Conservation (phyloP, 1,140 invertebrate species). For the Bombyx mandarina region DNA sequence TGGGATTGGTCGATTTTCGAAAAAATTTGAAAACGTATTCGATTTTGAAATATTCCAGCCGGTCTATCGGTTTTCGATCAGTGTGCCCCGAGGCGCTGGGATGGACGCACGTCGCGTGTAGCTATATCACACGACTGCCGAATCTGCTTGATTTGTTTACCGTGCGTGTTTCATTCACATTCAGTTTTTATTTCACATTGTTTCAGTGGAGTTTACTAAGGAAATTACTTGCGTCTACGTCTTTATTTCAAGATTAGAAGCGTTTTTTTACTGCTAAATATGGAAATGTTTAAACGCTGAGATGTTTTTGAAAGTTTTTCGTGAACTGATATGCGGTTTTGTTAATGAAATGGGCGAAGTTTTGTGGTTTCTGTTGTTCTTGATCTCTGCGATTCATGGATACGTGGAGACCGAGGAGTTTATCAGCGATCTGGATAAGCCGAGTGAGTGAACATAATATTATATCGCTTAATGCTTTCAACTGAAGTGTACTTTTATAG, state of each 20-base stretch:
- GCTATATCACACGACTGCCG: constrained; percentile 10
- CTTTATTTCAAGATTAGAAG: background rate
- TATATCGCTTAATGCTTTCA: background rate
- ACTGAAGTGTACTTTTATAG: background rate
- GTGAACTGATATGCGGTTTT: too few relatives aligned
- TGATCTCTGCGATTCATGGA: constrained; percentile 28
- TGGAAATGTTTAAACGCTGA: background rate
- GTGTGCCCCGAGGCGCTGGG: constrained; percentile 32
- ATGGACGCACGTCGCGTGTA: constrained; percentile 36
- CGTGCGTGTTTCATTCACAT: constrained; percentile 1
- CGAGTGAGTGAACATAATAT: constrained; percentile 28
- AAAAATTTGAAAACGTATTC: constrained; percentile 21
- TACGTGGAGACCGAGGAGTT: constrained; percentile 50
- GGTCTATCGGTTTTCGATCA: constrained; percentile 47
- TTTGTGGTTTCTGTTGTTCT: constrained; percentile 22
- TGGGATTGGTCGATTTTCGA: constrained; percentile 11
- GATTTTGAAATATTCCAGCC: constrained; percentile 20
- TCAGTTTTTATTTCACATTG: too few relatives aligned
- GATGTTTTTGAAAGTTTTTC: too few relatives aligned
- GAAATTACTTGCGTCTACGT: too few relatives aligned
- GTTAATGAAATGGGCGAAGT: constrained; percentile 5
- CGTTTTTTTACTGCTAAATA: background rate
- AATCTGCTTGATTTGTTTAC: constrained; percentile 29
- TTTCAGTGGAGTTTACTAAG: too few relatives aligned
- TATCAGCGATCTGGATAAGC: constrained; percentile 49